Conservation (phyloP, 2,113 vertebrate species). For the Passer montanus region DNA sequence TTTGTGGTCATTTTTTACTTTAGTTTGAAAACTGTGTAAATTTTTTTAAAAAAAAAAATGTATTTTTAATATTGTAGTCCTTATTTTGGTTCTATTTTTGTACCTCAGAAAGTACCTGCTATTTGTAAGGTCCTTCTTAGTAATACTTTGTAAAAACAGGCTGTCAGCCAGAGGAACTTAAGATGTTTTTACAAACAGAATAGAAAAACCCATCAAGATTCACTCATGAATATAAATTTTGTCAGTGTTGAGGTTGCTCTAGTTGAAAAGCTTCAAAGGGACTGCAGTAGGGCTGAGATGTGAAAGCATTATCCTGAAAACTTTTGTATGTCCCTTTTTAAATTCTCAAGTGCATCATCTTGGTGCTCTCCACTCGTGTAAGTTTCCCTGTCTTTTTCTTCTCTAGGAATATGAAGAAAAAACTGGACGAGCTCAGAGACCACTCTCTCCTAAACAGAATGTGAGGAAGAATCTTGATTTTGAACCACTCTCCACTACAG, state of each 20-base stretch:
- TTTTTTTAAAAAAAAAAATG: background rate
- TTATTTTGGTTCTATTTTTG: background rate
- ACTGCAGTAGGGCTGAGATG: background rate
- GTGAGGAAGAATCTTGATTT: conserved; percentile 94
- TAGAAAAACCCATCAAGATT: background rate
- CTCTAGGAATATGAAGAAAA: conserved; percentile 96
- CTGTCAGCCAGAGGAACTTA: background rate
- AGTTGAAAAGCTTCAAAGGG: background rate
- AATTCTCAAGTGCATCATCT: background rate
- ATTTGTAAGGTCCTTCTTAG: background rate
- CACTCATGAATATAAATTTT: background rate
- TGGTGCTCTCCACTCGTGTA: background rate
- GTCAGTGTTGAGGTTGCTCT: background rate
- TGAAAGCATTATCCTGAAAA: background rate
- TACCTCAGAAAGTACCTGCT: background rate
- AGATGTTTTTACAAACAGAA: background rate
- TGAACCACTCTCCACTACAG: conserved; percentile 95
- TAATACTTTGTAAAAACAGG: background rate
- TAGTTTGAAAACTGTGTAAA: background rate
- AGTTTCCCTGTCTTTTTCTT: background rate
- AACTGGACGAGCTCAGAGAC: conserved; percentile 81
- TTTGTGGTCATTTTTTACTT: background rate
- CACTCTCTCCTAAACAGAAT: conserved; percentile 86
- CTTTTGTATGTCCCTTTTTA: background rate
- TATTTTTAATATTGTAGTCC: too few species aligned